Conservation (phyloP, 2,888 invertebrate genomes). For the Stenchaetothrips biformis region DNA sequence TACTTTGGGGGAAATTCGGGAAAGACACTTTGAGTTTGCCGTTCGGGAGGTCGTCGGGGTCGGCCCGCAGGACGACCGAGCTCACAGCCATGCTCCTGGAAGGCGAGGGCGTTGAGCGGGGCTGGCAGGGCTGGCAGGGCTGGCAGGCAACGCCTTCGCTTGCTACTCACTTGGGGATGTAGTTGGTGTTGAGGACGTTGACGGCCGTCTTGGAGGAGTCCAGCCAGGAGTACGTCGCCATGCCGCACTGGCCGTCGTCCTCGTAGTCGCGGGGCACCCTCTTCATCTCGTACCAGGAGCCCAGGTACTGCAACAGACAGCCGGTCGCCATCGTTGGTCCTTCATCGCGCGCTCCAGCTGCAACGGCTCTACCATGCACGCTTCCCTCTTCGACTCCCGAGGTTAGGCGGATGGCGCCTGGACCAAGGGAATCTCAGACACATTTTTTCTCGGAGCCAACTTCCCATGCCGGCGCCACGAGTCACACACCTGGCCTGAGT, state of each 20-base stretch:
- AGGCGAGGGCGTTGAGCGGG: background rate
- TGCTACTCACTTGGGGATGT: background rate
- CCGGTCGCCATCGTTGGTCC: background rate
- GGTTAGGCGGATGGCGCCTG: background rate
- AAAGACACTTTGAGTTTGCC: background rate
- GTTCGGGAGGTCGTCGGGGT: background rate
- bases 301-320: slow-evolving; percentile 39
- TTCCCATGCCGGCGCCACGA: too few relatives aligned
- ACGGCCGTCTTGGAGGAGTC: slow-evolving; percentile 35
- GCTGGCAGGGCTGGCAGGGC: background rate
- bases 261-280: slow-evolving; percentile 40
- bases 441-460: too few relatives aligned
- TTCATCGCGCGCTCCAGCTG: too few relatives aligned
- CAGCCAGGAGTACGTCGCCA: slow-evolving; percentile 37
- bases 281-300: slow-evolving; percentile 41
- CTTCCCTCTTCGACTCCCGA: background rate
- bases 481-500: too few relatives aligned
- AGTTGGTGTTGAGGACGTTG: slow-evolving; percentile 36
- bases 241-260: slow-evolving; percentile 39
- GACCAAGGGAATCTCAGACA: too few relatives aligned
- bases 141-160: background rate
- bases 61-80: background rate
- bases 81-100: background rate
- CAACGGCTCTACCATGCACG: too few relatives aligned
- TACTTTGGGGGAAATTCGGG: background rate